Percentiles rank a stretch among this genome's conserved stretches.
Conservation (phyloP, 1,140 invertebrate species). For the Delia radicum region DNA sequence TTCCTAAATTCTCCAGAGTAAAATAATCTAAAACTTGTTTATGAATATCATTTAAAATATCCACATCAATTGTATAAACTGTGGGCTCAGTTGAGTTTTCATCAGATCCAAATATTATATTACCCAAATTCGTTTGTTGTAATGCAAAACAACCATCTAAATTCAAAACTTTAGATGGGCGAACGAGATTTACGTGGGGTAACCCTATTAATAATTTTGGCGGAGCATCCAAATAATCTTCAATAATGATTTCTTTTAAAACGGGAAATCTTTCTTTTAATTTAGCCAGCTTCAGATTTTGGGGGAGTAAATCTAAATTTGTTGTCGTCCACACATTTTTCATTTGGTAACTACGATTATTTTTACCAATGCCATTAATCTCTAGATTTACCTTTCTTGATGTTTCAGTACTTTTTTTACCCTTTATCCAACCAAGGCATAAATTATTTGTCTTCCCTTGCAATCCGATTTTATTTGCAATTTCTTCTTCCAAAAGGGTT, state of each 20-base stretch:
- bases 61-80: background rate
- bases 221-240: conserved; percentile 1
- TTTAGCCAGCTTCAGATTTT: background rate
- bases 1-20: conserved; percentile 10
- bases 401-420: background rate
- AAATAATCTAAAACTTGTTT: conserved; percentile 8
- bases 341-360: background rate
- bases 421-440: conserved; percentile 2
- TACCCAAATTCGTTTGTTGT: background rate
- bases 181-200: conserved; percentile 8
- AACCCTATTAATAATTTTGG: conserved; percentile 6
- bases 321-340: conserved; percentile 5
- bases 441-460: background rate
- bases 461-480: conserved; percentile 2
- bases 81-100: background rate
- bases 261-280: background rate
- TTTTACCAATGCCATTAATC: background rate
- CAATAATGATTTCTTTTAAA: background rate
- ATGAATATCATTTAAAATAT: background rate
- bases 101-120: conserved; percentile 14
- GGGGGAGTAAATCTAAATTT: background rate
- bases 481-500: conserved; percentile 8
- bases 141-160: conserved; percentile 13
- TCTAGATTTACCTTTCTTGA: conserved; percentile 6
- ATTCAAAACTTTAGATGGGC: background rate